These are phyloP conservation scores for Tragopan temminckii DNA, from an alignment of 2,797 vertebrate genomes.

Conservation along the genomic window DNA sequence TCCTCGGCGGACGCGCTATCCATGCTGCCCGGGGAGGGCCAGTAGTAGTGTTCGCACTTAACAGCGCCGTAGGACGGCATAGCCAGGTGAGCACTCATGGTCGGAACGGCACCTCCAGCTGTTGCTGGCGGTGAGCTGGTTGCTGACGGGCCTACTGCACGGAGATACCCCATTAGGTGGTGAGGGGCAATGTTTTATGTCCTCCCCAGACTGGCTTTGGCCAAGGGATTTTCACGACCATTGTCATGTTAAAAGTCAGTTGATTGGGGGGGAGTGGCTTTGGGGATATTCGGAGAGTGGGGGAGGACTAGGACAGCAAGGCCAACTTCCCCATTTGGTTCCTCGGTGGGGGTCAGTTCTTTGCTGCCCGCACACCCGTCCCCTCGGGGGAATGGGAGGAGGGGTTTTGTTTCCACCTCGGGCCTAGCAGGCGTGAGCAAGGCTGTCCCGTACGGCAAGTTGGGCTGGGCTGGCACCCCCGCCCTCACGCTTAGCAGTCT, in stretches of 20 bases:
- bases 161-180: not conserved
- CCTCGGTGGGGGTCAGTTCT: not conserved
- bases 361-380: not conserved
- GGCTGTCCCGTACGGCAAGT: not conserved
- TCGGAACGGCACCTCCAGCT: not conserved
- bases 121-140: not conserved
- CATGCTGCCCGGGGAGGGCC: not conserved
- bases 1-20: not conserved
- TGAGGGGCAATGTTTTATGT: slow-evolving; percentile 39
- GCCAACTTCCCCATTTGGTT: not conserved
- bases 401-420: not conserved
- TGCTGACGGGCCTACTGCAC: not conserved
- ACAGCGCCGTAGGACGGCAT: not conserved
- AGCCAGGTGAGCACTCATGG: slow-evolving; percentile 50
- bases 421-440: not conserved
- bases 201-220: not conserved
- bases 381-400: not conserved
- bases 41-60: slow-evolving; percentile 20
- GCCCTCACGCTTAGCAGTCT: not conserved
- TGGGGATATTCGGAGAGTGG: not conserved
- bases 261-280: slow-evolving; percentile 44
- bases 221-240: slow-evolving; percentile 42
- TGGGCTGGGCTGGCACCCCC: not conserved
- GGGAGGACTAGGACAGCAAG: not conserved
- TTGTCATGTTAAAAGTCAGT: slow-evolving; percentile 76